Percentiles rank a stretch among this genome's conserved stretches.
Evolutionary conservation across 1,140 invertebrate species (phyloP).

Genomic region (Diabrotica virgifera): DNA sequence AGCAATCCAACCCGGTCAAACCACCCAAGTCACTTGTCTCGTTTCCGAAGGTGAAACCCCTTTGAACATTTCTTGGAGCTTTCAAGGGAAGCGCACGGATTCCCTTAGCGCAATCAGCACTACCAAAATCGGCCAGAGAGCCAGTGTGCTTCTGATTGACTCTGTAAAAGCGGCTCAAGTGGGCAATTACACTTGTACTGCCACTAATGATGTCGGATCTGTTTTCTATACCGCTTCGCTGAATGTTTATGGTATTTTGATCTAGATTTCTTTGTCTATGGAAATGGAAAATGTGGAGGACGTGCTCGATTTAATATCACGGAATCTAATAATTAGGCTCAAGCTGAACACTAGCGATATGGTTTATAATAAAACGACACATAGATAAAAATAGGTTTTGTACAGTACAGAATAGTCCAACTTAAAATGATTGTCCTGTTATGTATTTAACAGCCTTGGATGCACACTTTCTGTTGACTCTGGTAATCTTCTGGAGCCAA

Average conservation of each 20-base stretch:
- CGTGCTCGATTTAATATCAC: slow-evolving; percentile 10
- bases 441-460: too few relatives aligned
- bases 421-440: too few relatives aligned
- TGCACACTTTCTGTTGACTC: too few relatives aligned
- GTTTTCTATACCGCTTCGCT: slow-evolving; percentile 63
- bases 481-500: too few relatives aligned
- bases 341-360: neutral
- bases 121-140: slow-evolving; percentile 64
- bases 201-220: slow-evolving; percentile 47
- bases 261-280: slow-evolving; percentile 12
- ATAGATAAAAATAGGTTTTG: neutral
- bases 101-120: slow-evolving; percentile 54
- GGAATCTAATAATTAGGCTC: slow-evolving; percentile 1
- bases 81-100: slow-evolving; percentile 50
- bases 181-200: slow-evolving; percentile 59
- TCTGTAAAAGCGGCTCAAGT: slow-evolving; percentile 50
- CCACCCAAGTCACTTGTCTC: slow-evolving; percentile 65
- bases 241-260: slow-evolving; percentile 61
- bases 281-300: slow-evolving; percentile 8
- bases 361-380: neutral
- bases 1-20: slow-evolving; percentile 68
- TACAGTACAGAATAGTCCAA: too few relatives aligned
- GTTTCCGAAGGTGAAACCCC: slow-evolving; percentile 64
- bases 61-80: slow-evolving; percentile 60
- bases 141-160: slow-evolving; percentile 70